These are phyloP conservation scores for Orthonyx spaldingii DNA, from an alignment of 2,113 vertebrate genomes.

Conservation along the genomic window DNA sequence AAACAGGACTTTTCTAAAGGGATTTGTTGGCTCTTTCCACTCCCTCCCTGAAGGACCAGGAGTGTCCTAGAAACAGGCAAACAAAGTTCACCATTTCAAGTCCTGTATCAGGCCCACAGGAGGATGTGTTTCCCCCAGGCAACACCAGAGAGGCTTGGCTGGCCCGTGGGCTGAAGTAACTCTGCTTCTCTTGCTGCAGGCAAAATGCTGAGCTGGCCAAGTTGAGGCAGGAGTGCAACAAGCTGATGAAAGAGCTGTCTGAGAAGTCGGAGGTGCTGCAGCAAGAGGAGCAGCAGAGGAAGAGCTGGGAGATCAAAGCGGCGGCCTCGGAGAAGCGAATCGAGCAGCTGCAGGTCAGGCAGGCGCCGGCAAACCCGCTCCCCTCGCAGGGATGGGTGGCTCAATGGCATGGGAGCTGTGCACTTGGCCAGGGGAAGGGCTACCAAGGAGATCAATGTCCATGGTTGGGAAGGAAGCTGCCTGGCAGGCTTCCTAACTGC, in stretches of 20 bases:
- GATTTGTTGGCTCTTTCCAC: not conserved
- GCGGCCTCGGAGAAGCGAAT: slow-evolving; percentile 79
- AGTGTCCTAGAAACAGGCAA: not conserved
- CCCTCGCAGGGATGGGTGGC: not conserved
- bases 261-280: slow-evolving; percentile 82
- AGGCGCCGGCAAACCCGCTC: rapidly evolving
- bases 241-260: slow-evolving; percentile 84
- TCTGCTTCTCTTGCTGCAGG: slow-evolving; percentile 65
- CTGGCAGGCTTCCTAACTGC: not conserved
- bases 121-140: not conserved
- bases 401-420: not conserved
- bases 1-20: not conserved
- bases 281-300: slow-evolving; percentile 84
- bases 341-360: slow-evolving; percentile 80
- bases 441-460: not conserved
- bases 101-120: not conserved
- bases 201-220: slow-evolving; percentile 93
- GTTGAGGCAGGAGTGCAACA: slow-evolving; percentile 86
- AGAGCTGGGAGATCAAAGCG: slow-evolving; percentile 81
- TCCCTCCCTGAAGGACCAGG: not conserved
- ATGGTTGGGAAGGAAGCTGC: not conserved
- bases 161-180: not conserved
- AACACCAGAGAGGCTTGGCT: not conserved
- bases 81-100: not conserved
- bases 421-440: not conserved